phyloP scores from a whole-genome alignment of 1,140 invertebrate species.

The Temnothorax curvispinosus region DNA sequence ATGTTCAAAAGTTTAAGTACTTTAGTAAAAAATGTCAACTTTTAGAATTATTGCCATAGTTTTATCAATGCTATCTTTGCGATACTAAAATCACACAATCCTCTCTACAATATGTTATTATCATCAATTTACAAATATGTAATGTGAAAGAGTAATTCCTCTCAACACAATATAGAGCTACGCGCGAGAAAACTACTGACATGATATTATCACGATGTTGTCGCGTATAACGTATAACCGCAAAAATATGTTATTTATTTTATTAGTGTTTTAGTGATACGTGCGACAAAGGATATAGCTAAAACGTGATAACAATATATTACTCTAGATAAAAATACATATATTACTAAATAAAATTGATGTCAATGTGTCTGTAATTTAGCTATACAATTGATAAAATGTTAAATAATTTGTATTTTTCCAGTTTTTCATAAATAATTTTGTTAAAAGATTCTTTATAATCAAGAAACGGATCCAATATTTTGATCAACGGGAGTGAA shows the following conservation, averaged over 20 bases:
- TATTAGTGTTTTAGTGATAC: neutral
- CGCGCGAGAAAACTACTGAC: no score
- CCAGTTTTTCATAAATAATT: neutral
- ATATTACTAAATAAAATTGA: neutral
- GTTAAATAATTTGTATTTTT: neutral
- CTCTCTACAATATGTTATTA: neutral
- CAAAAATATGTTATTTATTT: neutral
- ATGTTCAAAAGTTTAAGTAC: neutral
- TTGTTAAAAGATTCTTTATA: neutral
- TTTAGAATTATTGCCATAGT: neutral
- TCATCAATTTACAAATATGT: neutral
- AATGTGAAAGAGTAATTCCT: neutral
- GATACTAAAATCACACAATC: neutral
- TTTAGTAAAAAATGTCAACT: neutral
- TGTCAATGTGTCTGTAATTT: neutral
- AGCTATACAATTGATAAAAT: neutral
- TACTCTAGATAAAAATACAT: neutral
- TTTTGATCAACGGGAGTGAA: neutral
- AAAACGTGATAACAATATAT: neutral
- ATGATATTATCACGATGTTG: neutral
- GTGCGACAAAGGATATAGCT: neutral
- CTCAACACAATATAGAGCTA: neutral
- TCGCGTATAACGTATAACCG: neutral
- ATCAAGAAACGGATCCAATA: neutral
- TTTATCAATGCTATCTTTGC: neutral